These are phyloP conservation scores for Danaus melanippus DNA, from an alignment of 1,140 invertebrate genomes.

Conservation along the genomic window DNA sequence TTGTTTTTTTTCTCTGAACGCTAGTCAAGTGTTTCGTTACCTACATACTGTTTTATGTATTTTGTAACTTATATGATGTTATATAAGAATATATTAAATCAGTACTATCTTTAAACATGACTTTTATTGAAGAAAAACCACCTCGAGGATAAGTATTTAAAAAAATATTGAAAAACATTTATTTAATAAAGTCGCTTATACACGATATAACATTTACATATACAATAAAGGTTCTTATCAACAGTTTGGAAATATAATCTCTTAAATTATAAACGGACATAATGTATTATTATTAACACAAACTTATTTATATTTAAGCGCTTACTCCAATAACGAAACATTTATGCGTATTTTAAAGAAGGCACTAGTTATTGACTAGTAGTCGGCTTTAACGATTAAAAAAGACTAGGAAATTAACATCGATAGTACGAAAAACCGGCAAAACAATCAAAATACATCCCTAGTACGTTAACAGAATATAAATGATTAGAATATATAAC, in stretches of 20 bases:
- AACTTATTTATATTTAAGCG: too few species aligned
- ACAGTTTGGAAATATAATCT: too few species aligned
- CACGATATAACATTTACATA: too few species aligned
- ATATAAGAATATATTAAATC: conserved; percentile 67
- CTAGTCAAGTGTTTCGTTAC: conserved; percentile 69
- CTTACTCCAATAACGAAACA: background rate
- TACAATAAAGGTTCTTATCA: too few species aligned
- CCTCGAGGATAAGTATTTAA: conserved; percentile 2
- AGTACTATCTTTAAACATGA: conserved; percentile 48
- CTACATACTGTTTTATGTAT: conserved; percentile 65
- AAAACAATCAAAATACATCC: conserved; percentile 6
- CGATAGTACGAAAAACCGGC: too few species aligned
- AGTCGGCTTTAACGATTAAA: too few species aligned
- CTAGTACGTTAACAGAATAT: conserved; percentile 4
- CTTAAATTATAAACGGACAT: background rate
- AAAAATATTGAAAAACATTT: conserved; percentile 11
- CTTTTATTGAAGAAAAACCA: conserved; percentile 8
- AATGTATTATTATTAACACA: too few species aligned
- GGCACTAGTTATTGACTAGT: conserved; percentile 15
- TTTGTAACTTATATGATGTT: conserved; percentile 66
- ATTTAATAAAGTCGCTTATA: conserved; percentile 1
- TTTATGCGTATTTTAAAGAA: conserved; percentile 11
- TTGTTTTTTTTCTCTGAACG: conserved; percentile 43
- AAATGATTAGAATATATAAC: conserved; percentile 1
- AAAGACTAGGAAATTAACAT: too few species aligned